Evolutionary conservation across 92 coral and sea anemone genomes (phyloP), one percentile per base, ranked within the genome.

Genomic region (Parazoanthus atlanticus): DNA sequence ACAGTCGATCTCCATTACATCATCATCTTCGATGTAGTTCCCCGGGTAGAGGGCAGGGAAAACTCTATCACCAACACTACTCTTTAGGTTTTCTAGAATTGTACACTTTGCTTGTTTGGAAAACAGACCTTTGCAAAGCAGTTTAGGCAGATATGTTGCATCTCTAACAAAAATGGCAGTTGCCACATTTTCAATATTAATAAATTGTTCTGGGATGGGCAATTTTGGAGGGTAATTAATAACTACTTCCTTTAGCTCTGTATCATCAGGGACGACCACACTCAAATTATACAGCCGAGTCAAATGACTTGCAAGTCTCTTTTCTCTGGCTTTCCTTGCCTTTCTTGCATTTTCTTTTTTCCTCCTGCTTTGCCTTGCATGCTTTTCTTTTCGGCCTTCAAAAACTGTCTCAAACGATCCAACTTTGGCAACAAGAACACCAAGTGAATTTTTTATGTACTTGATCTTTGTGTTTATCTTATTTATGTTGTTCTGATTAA

Each of bases 21-120:
- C 71, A 65, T 65, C 71, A 65, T 65, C 71, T 65, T 65, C 71
- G 26, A 65, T n/a, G 13, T 65, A 65, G 71, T 65, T n/a, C 71
- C 71, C 71, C 13, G 71, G 71, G 13, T 65, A 65, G 71, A 65
- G 71, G 5, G 71, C 71, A 65, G 28, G 23, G 71, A 65, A 65
- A 65, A 65, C 71, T 65, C 71, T 65, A 65, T 65, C 71, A 65
- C 71, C 1, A n/a, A 65, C 71, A 65, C 25, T 65, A n/a, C 71
- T 65, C 13, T 0, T 65, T n/a, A 65, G 13, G 71, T 65, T 65
- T 65, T 65, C 71, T 65, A 65, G 13, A 19, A 65, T 65, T 65
- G 9, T n/a, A 65, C 71, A 65, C 13, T 65, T 26, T 65, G 71
- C 71, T 65, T 65, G 26, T 65, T 65, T 26, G 71, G 71, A 65